phyloP scores from a whole-genome alignment of 2,113 vertebrate species.

The Spermophilus dauricus region DNA sequence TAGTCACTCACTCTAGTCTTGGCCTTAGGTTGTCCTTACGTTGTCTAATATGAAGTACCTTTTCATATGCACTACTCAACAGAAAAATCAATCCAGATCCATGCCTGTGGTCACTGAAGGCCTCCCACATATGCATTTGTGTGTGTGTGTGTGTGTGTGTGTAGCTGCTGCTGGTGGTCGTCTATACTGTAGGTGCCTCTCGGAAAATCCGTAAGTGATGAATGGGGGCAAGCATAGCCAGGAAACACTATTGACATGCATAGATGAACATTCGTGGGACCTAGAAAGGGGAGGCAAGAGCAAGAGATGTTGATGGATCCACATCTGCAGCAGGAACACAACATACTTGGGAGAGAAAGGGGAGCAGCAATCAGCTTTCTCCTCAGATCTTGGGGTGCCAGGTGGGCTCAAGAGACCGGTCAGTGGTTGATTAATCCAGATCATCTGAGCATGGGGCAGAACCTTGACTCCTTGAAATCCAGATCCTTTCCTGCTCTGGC shows the following conservation, averaged over 20 bases:
- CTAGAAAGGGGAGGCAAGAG: neutral
- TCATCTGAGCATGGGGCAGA: fast-evolving
- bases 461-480: neutral
- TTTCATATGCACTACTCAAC: neutral
- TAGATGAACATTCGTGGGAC: neutral
- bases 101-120: neutral
- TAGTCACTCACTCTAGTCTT: neutral
- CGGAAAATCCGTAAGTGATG: fast-evolving
- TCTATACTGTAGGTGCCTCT: neutral
- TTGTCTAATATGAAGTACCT: neutral
- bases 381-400: fast-evolving
- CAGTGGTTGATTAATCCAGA: neutral
- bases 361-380: neutral
- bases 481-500: neutral
- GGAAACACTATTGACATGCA: neutral
- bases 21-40: neutral
- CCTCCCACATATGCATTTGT: neutral
- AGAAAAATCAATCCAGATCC: neutral
- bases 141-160: too few species aligned
- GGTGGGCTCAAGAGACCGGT: neutral
- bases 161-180: too few species aligned
- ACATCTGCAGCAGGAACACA: neutral
- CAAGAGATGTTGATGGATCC: fast-evolving
- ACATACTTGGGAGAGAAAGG: too few species aligned
- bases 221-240: neutral